These are phyloP conservation scores for Trididemnum clinides DNA, from an alignment of 23 tunicate species.

Conservation along the genomic window DNA sequence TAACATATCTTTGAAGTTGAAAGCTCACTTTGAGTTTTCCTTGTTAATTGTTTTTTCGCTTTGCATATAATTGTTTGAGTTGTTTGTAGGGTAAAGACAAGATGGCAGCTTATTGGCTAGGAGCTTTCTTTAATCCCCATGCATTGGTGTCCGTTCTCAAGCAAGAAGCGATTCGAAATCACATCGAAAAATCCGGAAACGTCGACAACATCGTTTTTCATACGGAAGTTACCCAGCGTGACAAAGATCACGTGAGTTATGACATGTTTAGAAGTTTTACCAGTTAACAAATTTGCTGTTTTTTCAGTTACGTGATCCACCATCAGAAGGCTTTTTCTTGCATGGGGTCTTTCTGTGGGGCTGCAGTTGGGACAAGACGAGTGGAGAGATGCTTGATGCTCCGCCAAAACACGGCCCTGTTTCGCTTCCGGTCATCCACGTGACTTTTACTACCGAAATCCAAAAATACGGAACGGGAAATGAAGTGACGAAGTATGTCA, in stretches of 20 bases:
- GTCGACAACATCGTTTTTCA: conserved; percentile 83
- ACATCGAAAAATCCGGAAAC: conserved; percentile 77
- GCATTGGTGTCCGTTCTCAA: conserved; percentile 67
- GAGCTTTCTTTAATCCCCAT: conserved; percentile 80
- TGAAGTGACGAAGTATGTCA: conserved; percentile 44
- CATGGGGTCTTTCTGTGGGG: conserved; percentile 94
- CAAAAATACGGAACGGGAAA: conserved; percentile 53
- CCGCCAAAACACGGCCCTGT: conserved; percentile 86
- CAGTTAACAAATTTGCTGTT: too few relatives aligned
- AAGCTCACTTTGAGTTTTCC: too few relatives aligned
- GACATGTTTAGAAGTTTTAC: neutral
- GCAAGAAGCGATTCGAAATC: conserved; percentile 77
- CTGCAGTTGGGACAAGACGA: conserved; percentile 87
- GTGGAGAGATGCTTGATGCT: conserved; percentile 76
- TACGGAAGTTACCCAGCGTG: conserved; percentile 85
- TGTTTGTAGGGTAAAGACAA: conserved; percentile 81
- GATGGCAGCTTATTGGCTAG: conserved; percentile 88
- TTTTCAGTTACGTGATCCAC: conserved; percentile 86
- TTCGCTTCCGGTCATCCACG: conserved; percentile 76
- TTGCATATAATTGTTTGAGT: too few relatives aligned
- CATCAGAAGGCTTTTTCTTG: conserved; percentile 84
- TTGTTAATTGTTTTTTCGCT: too few relatives aligned
- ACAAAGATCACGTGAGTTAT: conserved; percentile 88
- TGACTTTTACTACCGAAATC: conserved; percentile 72
- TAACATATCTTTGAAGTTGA: too few relatives aligned